Conservation (phyloP, 2,113 vertebrate species). For the Neolamprologus brichardi region DNA sequence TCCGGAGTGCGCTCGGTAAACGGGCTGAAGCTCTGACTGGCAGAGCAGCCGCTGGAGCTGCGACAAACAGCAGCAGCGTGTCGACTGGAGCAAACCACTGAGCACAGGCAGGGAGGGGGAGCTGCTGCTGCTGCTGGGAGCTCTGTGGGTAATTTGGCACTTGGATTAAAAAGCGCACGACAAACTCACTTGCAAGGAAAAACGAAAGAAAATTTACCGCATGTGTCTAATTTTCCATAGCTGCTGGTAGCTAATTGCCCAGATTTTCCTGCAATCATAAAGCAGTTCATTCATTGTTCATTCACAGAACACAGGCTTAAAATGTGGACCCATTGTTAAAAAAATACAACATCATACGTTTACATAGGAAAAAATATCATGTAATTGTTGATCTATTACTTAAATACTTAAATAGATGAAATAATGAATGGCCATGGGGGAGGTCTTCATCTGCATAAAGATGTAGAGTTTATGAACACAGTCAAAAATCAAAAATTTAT, state of each 20-base stretch:
- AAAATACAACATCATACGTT: background rate
- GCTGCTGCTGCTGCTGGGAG: background rate
- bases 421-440: background rate
- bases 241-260: background rate
- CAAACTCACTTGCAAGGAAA: background rate
- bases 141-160: background rate
- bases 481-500: background rate
- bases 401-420: background rate
- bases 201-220: background rate
- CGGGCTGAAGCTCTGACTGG: slow-evolving; percentile 19
- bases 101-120: background rate
- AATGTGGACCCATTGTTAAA: background rate
- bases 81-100: slow-evolving; percentile 40
- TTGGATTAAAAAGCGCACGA: background rate
- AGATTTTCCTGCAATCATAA: background rate
- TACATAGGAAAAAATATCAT: background rate
- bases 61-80: background rate
- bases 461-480: background rate
- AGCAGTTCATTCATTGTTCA: background rate
- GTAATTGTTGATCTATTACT: background rate
- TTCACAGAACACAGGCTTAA: background rate
- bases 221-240: background rate
- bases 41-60: background rate
- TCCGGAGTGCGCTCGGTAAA: background rate
- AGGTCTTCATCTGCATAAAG: background rate